phyloP scores from a whole-genome alignment of 1,140 invertebrate genomes.

The Luehdorfia chinensis region DNA sequence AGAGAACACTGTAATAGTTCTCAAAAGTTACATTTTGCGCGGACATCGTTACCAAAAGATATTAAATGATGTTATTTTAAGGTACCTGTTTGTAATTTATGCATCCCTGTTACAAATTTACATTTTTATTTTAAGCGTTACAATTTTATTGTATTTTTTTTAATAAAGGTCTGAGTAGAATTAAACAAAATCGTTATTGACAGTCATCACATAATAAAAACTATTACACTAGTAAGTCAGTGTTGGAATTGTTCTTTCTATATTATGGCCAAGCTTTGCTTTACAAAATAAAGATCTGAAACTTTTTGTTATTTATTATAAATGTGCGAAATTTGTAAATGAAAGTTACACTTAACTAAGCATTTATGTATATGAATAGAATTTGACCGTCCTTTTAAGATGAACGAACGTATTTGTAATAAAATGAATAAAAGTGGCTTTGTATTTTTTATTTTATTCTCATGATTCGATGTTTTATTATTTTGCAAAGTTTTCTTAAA shows the following conservation, averaged over 20 bases:
- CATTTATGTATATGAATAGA: slow-evolving; percentile 32
- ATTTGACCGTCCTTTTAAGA: slow-evolving; percentile 34
- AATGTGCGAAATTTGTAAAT: too few species aligned
- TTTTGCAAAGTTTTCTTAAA: neutral
- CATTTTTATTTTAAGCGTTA: neutral
- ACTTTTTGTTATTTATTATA: slow-evolving; percentile 17
- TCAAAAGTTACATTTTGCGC: neutral
- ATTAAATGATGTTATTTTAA: slow-evolving; percentile 10
- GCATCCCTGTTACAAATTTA: neutral
- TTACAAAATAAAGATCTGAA: neutral
- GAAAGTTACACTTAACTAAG: too few species aligned
- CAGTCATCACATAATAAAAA: too few species aligned
- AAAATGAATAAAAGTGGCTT: slow-evolving; percentile 25
- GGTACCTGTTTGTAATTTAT: neutral
- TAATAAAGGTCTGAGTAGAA: too few species aligned
- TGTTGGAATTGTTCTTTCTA: too few species aligned
- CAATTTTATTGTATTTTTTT: too few species aligned
- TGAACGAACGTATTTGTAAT: slow-evolving; percentile 33
- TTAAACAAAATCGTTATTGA: too few species aligned
- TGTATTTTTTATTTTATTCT: slow-evolving; percentile 16
- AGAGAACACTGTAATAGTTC: neutral
- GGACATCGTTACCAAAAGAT: slow-evolving; percentile 16
- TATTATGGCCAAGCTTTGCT: too few species aligned
- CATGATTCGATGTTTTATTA: slow-evolving; percentile 2
- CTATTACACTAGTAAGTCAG: too few species aligned